phyloP scores from a whole-genome alignment of 2,888 invertebrate genomes.

The Limnephilus lunatus region DNA sequence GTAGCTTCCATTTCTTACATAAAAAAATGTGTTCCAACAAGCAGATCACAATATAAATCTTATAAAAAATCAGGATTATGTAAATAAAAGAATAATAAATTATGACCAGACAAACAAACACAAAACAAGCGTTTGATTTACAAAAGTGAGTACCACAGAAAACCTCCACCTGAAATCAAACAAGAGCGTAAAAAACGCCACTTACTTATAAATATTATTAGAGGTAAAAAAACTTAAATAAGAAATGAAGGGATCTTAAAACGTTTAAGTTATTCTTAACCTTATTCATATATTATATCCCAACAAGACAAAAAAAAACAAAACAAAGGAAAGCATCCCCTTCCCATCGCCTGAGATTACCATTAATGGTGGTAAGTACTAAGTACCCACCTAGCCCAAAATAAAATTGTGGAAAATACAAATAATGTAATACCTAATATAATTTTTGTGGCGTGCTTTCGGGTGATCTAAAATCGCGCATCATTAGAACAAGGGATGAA shows the following conservation, averaged over 20 bases:
- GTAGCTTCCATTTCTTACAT: no score
- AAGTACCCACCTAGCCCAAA: not conserved
- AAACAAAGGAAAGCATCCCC: not conserved
- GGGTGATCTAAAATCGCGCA: constrained; percentile 24
- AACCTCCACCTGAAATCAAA: no score
- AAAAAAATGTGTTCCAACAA: no score
- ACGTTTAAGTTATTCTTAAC: not conserved
- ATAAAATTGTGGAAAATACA: not conserved
- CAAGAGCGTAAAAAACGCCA: no score
- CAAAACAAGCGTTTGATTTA: no score
- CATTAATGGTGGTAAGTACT: not conserved
- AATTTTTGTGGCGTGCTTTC: not conserved
- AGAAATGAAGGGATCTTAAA: not conserved
- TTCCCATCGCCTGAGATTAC: not conserved
- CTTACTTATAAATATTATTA: no score
- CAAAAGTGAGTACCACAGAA: no score
- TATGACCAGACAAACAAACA: no score
- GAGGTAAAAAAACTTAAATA: no score
- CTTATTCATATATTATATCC: not conserved
- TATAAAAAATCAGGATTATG: no score
- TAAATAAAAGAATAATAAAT: no score
- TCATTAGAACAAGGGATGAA: constrained; percentile 56
- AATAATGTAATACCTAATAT: constrained; percentile 6
- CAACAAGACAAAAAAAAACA: not conserved
- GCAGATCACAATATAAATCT: no score